These are phyloP conservation scores for Gymnopithys bicolor DNA, from an alignment of 2,797 vertebrate genomes.

Conservation along the genomic window DNA sequence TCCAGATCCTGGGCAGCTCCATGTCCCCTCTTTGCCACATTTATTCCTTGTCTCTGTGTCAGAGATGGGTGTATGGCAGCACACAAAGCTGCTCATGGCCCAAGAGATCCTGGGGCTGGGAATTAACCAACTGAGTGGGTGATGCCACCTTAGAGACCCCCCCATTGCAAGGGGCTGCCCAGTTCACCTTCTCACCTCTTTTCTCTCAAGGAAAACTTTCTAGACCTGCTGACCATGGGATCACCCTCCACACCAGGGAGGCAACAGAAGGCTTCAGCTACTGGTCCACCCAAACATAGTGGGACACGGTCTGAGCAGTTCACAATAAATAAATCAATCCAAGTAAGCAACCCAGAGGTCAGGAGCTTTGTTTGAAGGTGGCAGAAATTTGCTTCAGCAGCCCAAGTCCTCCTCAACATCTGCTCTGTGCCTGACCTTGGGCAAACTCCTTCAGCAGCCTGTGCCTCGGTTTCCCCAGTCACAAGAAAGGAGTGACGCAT, in stretches of 20 bases:
- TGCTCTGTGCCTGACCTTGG: not conserved
- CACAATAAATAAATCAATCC: not conserved
- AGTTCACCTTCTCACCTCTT: not conserved
- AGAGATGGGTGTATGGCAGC: accelerated
- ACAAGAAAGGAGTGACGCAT: not conserved
- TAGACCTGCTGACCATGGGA: not conserved
- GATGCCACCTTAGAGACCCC: not conserved
- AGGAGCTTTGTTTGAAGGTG: not conserved
- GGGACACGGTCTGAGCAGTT: not conserved
- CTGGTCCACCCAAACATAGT: not conserved
- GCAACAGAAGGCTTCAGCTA: not conserved
- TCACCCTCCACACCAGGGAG: not conserved
- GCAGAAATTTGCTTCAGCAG: accelerated
- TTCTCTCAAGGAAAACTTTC: not conserved
- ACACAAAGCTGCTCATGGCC: not conserved
- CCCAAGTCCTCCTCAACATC: not conserved
- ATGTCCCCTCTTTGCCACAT: not conserved
- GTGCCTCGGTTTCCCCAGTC: not conserved
- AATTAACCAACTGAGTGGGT: not conserved
- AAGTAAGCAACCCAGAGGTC: not conserved
- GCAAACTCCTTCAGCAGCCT: not conserved
- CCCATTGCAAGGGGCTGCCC: not conserved
- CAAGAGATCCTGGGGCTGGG: not conserved
- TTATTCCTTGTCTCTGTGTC: not conserved
- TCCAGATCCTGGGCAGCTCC: accelerated